phyloP scores from a whole-genome alignment of 1,140 invertebrate species.

The Stenopsyche tienmushanensis region DNA sequence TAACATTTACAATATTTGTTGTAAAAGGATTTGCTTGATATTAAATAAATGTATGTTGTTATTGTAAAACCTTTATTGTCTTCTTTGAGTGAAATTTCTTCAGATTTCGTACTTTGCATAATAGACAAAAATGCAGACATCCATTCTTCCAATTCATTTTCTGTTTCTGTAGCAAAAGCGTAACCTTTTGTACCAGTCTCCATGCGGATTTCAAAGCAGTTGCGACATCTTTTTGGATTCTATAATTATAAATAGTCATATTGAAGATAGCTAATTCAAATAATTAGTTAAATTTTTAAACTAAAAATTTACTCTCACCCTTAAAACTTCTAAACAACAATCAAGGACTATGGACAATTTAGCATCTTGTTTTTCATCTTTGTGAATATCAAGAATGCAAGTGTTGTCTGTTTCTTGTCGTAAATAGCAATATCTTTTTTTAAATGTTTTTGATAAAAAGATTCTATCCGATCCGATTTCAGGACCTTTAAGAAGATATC shows the following conservation, averaged over 20 bases:
- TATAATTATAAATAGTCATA: constrained; percentile 44
- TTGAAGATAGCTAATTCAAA: background rate
- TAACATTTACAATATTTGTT: too few relatives aligned
- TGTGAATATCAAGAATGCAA: constrained; percentile 87
- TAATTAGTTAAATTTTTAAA: background rate
- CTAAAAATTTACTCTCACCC: constrained; percentile 54
- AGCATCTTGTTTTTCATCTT: constrained; percentile 87
- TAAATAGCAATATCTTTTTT: constrained; percentile 85
- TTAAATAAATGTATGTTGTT: background rate
- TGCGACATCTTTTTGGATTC: constrained; percentile 83
- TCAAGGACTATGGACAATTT: constrained; percentile 93
- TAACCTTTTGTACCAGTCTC: constrained; percentile 79
- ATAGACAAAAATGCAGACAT: constrained; percentile 61
- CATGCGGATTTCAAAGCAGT: constrained; percentile 87
- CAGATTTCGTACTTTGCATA: constrained; percentile 72
- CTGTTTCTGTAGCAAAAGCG: constrained; percentile 82
- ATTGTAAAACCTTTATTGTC: constrained; percentile 25
- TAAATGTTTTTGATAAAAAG: constrained; percentile 88
- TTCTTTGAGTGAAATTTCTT: constrained; percentile 55
- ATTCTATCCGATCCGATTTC: constrained; percentile 80
- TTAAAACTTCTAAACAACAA: constrained; percentile 84
- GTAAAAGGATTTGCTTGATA: too few relatives aligned
- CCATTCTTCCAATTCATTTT: constrained; percentile 85
- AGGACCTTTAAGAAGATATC: constrained; percentile 86
- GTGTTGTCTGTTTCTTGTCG: constrained; percentile 87